These are phyloP conservation scores for Drosophila varians DNA, from an alignment of 1,140 invertebrate species.

Conservation along the genomic window DNA sequence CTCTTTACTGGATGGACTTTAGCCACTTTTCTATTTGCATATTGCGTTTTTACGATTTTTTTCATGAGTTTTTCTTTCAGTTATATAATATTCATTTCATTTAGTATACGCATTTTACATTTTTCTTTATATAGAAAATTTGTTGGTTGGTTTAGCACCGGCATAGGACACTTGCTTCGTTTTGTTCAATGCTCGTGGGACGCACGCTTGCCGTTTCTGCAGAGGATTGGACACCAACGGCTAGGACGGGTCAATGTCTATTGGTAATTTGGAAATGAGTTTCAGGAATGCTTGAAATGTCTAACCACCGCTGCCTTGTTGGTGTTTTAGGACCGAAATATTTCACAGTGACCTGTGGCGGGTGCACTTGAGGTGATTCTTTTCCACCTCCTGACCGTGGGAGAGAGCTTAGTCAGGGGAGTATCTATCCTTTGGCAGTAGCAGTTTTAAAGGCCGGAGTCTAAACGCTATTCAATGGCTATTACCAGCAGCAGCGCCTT, in stretches of 20 bases:
- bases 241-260: constrained; percentile 41
- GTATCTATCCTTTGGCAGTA: constrained; percentile 24
- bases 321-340: constrained; percentile 14
- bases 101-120: constrained; percentile 60
- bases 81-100: constrained; percentile 35
- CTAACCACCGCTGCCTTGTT: constrained; percentile 19
- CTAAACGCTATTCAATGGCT: not conserved
- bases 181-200: constrained; percentile 56
- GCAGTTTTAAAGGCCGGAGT: constrained; percentile 5
- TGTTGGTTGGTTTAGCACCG: constrained; percentile 77
- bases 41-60: constrained; percentile 56
- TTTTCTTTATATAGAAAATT: constrained; percentile 56
- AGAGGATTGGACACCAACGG: constrained; percentile 1
- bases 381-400: constrained; percentile 36
- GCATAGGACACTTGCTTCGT: constrained; percentile 83
- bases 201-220: constrained; percentile 15
- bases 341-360: constrained; percentile 49
- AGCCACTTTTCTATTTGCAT: constrained; percentile 60
- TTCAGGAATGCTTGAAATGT: constrained; percentile 72
- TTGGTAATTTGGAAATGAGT: constrained; percentile 76
- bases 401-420: constrained; percentile 63
- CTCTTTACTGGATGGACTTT: constrained; percentile 73
- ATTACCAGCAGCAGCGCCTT: constrained; percentile 4
- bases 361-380: constrained; percentile 9
- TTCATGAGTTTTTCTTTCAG: constrained; percentile 24